Conservation (phyloP, 2,797 vertebrate species). For the Fistularia tabacaria region DNA sequence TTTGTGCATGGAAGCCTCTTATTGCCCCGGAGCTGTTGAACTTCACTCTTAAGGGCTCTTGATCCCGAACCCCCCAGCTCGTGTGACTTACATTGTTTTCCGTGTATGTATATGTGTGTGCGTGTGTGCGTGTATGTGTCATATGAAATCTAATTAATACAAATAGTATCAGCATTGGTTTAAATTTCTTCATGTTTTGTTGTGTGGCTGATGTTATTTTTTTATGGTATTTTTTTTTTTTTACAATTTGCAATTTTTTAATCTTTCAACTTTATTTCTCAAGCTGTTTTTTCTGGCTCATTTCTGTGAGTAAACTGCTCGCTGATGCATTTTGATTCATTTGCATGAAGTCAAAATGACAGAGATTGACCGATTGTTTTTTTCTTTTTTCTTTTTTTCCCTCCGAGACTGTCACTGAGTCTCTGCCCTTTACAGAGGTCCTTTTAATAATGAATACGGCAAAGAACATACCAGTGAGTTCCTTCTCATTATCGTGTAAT, state of each 20-base stretch:
- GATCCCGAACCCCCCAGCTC: slow-evolving; percentile 31
- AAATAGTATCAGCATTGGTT: neutral
- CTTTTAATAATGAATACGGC: slow-evolving; percentile 53
- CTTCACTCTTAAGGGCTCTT: slow-evolving; percentile 40
- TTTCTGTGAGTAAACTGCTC: no score
- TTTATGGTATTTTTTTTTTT: no score
- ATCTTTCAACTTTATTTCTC: no score
- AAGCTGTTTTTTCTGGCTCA: no score
- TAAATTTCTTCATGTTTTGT: neutral
- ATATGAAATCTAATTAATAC: slow-evolving; percentile 7
- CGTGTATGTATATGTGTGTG: slow-evolving; percentile 8
- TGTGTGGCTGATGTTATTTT: no score
- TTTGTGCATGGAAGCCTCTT: slow-evolving; percentile 52
- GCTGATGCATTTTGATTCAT: no score
- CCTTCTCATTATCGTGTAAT: slow-evolving; percentile 57
- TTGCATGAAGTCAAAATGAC: no score
- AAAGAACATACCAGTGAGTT: slow-evolving; percentile 43
- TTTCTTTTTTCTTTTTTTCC: no score
- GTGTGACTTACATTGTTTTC: slow-evolving; percentile 34
- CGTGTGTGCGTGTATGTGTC: slow-evolving; percentile 14
- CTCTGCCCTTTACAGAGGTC: slow-evolving; percentile 52
- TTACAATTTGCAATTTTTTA: no score
- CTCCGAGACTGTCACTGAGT: no score
- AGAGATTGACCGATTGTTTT: no score
- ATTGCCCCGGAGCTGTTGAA: slow-evolving; percentile 53